Evolutionary conservation across 2,888 invertebrate genomes (phyloP).

Genomic region (Cybosia mesomella): DNA sequence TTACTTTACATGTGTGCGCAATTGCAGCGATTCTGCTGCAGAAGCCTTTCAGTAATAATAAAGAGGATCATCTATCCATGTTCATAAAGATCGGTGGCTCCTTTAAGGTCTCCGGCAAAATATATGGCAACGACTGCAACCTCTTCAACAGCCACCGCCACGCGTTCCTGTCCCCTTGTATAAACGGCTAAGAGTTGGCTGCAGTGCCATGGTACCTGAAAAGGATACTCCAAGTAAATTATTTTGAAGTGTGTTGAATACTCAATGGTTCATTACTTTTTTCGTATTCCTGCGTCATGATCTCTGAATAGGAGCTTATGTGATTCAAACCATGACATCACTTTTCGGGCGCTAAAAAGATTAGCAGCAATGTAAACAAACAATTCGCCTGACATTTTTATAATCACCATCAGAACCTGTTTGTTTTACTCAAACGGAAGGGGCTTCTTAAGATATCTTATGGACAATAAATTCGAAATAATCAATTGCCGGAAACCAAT

Average conservation of each 20-base stretch:
- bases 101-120: too few relatives aligned
- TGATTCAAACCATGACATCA: constrained; percentile 69
- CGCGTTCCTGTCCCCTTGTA: background rate
- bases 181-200: background rate
- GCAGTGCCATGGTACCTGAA: background rate
- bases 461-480: constrained; percentile 46
- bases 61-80: too few relatives aligned
- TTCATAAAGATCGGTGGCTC: too few relatives aligned
- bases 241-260: constrained; percentile 31
- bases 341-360: constrained; percentile 71
- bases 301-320: constrained; percentile 26
- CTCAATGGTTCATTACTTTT: constrained; percentile 21
- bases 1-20: too few relatives aligned
- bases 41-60: too few relatives aligned
- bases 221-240: background rate
- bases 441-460: constrained; percentile 46
- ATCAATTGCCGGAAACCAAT: constrained; percentile 49
- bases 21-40: too few relatives aligned
- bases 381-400: constrained; percentile 60
- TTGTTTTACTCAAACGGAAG: constrained; percentile 53
- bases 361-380: constrained; percentile 82
- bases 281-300: constrained; percentile 35
- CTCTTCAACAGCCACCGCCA: too few relatives aligned
- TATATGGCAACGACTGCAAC: too few relatives aligned
- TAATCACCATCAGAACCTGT: constrained; percentile 59